Evolutionary conservation across 2,113 vertebrate genomes (phyloP).

Genomic region (Rhineura floridana): DNA sequence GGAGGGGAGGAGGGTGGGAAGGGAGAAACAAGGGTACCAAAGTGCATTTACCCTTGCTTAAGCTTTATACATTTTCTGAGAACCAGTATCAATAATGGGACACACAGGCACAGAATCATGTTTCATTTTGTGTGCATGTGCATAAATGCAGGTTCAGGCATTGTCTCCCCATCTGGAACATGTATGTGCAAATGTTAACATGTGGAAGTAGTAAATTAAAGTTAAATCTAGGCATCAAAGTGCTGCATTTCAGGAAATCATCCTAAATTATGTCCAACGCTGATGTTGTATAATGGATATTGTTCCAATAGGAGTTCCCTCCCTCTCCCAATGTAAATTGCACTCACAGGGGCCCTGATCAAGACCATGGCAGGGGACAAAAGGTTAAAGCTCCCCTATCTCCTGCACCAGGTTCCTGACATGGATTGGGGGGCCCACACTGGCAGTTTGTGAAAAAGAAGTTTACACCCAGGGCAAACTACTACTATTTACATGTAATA

Average conservation of each 20-base stretch:
- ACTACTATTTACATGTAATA: too few species aligned
- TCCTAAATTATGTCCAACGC: not conserved
- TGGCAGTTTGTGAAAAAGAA: too few species aligned
- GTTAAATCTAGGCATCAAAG: not conserved
- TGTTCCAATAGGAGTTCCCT: too few species aligned
- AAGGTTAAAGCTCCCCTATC: too few species aligned
- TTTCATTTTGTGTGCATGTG: constrained; percentile 1
- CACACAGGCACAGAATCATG: not conserved
- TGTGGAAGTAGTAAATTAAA: not conserved
- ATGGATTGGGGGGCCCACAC: too few species aligned
- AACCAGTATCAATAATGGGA: not conserved
- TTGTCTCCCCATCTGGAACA: not conserved
- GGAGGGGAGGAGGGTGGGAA: not conserved
- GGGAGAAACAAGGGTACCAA: not conserved
- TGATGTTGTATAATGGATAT: too few species aligned
- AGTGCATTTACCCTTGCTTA: not conserved
- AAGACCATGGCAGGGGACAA: too few species aligned
- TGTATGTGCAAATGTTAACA: not conserved
- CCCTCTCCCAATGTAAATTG: too few species aligned
- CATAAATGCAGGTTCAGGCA: not conserved
- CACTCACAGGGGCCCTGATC: too few species aligned
- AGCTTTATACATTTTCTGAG: not conserved
- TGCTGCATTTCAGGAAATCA: not conserved
- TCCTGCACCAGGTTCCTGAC: too few species aligned
- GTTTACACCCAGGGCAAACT: too few species aligned